Evolutionary conservation across 2,113 vertebrate genomes (phyloP), one percentile per base, ranked within the genome.

Genomic region (Columba livia): DNA sequence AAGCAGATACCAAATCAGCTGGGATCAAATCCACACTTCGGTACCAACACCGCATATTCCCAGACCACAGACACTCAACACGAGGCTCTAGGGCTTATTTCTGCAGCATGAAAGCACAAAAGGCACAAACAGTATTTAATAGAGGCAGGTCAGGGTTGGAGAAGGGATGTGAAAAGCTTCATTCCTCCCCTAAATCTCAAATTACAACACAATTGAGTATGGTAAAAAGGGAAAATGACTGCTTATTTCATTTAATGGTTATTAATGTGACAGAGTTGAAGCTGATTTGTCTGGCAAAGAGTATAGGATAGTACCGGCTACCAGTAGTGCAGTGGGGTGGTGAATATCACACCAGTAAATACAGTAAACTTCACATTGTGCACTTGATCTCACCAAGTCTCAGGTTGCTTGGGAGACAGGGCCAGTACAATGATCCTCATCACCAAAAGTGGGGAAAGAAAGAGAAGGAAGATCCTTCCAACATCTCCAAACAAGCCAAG

Each of bases 281-380:
- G 34, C 12, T 53, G 19, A 61, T 65, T 60, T 44, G 26, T 12
- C 1, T 2, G 12, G 40, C 26, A 78, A 73, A 84, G 9, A n/a
- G 8, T 0, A 21, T 5, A 42, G 40, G 31, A 54, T 4, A 34
- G 16, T 10, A 15, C 20, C 3, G 1, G 38, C 23, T 73, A 36
- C 50, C 56, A 53, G 34, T 16, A 85, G 8, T 12, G 26, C 51
- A 14, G 38, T 6, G 50, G 34, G 25, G 19, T 70, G 34, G 65
- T 31, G 32, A 20, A 21, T 60, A 72, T 14, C 15, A 34, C n/a
- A 17, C 26, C 28, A 40, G 23, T 24, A 58, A 62, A n/a, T 11
- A 65, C 36, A 31, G 7, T 16, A 47, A 28, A 64, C 19, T 56
- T 53, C 13, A 2, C 24, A 26, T 7, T 32, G 12, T 4, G 13